Conservation (phyloP, 2,113 vertebrate species). For the Calyptomena viridis region DNA sequence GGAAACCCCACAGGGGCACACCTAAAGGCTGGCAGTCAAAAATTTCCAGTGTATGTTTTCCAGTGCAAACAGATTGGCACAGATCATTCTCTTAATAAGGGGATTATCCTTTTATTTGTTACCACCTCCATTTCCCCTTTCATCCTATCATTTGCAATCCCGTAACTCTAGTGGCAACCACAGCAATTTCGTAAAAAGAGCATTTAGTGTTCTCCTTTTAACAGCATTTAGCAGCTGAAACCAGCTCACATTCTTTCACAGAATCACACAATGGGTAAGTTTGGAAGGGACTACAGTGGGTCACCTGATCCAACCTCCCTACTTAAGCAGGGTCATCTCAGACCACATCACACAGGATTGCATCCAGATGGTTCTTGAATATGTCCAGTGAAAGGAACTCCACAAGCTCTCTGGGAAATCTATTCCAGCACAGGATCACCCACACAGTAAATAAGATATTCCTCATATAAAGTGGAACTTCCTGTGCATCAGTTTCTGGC, state of each 20-base stretch:
- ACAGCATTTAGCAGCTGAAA: background rate
- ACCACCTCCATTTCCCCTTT: background rate
- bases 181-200: background rate
- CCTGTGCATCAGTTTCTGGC: background rate
- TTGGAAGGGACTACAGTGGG: background rate
- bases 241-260: background rate
- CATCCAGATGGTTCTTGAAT: background rate
- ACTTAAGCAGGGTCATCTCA: background rate
- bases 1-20: background rate
- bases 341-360: background rate
- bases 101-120: background rate
- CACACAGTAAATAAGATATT: background rate
- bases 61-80: background rate
- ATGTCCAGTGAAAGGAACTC: background rate
- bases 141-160: background rate
- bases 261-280: background rate
- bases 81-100: accelerated
- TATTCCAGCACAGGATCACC: background rate
- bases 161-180: background rate
- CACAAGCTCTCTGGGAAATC: background rate
- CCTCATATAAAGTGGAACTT: background rate
- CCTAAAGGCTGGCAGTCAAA: accelerated
- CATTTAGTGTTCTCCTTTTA: background rate
- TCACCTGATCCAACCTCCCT: background rate
- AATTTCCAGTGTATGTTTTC: accelerated